These are phyloP conservation scores for Alligator mississippiensis DNA, from an alignment of 2,113 vertebrate genomes.

Conservation along the genomic window DNA sequence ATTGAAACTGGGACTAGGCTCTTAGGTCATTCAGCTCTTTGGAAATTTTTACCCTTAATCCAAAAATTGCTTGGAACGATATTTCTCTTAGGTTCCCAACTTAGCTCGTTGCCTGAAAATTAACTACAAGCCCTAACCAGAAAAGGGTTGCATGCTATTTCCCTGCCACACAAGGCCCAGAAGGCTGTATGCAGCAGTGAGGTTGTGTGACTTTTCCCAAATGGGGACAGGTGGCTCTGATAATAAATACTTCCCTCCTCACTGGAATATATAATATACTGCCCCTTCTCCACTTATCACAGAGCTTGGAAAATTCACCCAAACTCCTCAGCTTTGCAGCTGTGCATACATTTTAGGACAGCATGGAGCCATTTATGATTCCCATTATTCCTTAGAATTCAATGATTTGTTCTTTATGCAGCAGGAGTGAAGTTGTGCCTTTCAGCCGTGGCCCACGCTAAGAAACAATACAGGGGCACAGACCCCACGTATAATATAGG, in stretches of 20 bases:
- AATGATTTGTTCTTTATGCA: background rate
- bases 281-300: background rate
- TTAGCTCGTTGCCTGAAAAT: background rate
- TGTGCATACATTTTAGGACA: background rate
- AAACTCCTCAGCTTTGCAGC: no score
- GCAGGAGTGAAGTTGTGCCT: background rate
- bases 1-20: background rate
- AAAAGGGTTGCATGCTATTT: background rate
- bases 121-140: background rate
- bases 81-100: background rate
- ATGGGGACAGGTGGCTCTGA: no score
- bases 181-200: background rate
- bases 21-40: background rate
- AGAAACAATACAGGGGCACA: background rate
- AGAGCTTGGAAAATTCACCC: background rate
- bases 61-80: background rate
- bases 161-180: background rate
- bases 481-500: background rate
- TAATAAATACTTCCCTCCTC: no score
- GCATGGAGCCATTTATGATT: background rate
- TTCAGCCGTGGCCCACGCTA: background rate
- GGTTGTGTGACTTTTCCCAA: background rate
- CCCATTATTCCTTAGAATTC: background rate
- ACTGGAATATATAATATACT: background rate
- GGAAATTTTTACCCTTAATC: background rate